Conservation (phyloP, 2,797 vertebrate species). For the Gymnoscopelus microlampas region DNA sequence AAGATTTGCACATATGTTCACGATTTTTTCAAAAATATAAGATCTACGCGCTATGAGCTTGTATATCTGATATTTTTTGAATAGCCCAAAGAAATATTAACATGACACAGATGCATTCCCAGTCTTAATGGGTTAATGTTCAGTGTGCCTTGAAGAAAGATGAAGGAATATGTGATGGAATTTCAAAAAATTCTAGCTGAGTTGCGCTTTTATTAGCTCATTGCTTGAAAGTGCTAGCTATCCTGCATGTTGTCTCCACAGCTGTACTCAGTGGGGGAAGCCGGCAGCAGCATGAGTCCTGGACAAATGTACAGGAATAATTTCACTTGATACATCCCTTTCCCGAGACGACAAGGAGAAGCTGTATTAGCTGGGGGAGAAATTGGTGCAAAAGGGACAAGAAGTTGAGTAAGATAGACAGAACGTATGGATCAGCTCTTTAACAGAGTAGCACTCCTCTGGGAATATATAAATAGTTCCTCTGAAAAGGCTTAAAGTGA, state of each 20-base stretch:
- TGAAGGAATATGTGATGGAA: conserved; percentile 34
- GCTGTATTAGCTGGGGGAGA: conserved; percentile 32
- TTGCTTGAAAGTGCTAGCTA: conserved; percentile 15
- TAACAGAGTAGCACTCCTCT: conserved; percentile 37
- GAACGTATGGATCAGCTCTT: conserved; percentile 55
- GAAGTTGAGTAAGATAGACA: conserved; percentile 34
- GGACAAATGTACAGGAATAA: conserved; percentile 39
- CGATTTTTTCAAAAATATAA: too few relatives aligned
- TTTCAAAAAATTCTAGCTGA: neutral
- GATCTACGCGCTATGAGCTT: too few relatives aligned
- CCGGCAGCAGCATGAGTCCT: conserved; percentile 43
- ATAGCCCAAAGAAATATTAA: too few relatives aligned
- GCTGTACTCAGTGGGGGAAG: conserved; percentile 19
- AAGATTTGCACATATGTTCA: too few relatives aligned
- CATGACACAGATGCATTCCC: too few relatives aligned
- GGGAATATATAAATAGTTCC: conserved; percentile 64
- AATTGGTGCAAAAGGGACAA: conserved; percentile 27
- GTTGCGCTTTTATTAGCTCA: conserved; percentile 9
- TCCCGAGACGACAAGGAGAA: conserved; percentile 23
- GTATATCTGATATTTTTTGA: too few relatives aligned
- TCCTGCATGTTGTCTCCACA: conserved; percentile 25
- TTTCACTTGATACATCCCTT: conserved; percentile 29
- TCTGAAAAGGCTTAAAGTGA: conserved; percentile 59
- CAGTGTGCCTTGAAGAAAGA: conserved; percentile 38
- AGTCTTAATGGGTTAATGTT: too few relatives aligned